Evolutionary conservation across 2,113 vertebrate species (phyloP).

Genomic region (Rostratula benghalensis): DNA sequence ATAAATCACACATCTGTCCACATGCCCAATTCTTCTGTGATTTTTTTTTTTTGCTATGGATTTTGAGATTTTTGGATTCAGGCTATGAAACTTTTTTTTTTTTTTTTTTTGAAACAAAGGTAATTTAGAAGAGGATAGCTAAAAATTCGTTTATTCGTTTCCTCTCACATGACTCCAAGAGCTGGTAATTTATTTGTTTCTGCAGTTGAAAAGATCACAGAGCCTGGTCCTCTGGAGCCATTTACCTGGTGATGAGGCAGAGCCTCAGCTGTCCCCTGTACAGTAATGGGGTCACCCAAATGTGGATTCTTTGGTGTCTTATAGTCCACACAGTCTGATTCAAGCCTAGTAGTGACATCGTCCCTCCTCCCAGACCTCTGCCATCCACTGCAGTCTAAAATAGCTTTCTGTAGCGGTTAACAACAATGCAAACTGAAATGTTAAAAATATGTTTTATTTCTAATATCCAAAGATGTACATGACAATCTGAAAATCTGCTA

Average conservation of each 20-base stretch:
- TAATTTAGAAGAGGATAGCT: background rate
- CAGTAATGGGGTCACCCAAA: background rate
- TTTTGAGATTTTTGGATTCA: background rate
- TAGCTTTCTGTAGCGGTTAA: background rate
- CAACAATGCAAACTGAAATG: background rate
- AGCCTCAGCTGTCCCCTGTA: background rate
- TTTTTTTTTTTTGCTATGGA: background rate
- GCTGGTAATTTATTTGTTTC: background rate
- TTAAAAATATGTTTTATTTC: background rate
- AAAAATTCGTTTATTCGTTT: background rate
- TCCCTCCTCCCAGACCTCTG: background rate
- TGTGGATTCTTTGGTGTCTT: background rate
- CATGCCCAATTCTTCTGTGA: background rate
- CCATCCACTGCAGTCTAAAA: background rate
- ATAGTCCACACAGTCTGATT: background rate
- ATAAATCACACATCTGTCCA: background rate
- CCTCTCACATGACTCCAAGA: rapidly evolving
- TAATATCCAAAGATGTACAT: background rate
- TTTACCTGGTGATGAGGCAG: background rate
- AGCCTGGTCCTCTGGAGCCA: background rate
- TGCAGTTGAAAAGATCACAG: background rate
- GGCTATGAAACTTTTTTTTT: background rate
- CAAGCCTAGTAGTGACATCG: rapidly evolving
- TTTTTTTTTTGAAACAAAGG: background rate
- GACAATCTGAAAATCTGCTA: background rate